Conservation (phyloP, 2,797 vertebrate species). For the Ctenopoma kingsleyae region DNA sequence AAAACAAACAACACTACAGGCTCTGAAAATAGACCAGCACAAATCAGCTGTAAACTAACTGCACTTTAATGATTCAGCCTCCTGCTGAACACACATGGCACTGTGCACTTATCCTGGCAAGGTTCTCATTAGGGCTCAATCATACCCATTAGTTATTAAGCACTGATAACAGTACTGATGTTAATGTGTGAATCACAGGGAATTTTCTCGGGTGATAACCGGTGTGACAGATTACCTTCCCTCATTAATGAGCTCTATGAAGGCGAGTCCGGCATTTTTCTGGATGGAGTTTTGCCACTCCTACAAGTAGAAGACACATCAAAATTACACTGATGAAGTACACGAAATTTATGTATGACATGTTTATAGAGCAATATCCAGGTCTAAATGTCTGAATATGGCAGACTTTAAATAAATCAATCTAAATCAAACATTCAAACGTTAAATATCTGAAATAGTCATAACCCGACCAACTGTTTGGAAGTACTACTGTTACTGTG, state of each 20-base stretch:
- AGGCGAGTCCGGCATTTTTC: slow-evolving; percentile 98
- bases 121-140: slow-evolving; percentile 49
- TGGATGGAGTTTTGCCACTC: slow-evolving; percentile 99
- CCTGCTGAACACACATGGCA: slow-evolving; percentile 50
- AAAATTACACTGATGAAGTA: background rate
- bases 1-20: slow-evolving; percentile 13
- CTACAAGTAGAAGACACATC: slow-evolving; percentile 69
- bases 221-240: slow-evolving; percentile 90
- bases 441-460: background rate
- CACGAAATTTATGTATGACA: background rate
- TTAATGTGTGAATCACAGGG: slow-evolving; percentile 37
- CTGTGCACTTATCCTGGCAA: slow-evolving; percentile 44
- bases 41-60: slow-evolving; percentile 47
- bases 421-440: too few species aligned
- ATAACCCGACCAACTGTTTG: too few species aligned
- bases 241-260: slow-evolving; percentile 99
- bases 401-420: background rate
- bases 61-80: slow-evolving; percentile 44
- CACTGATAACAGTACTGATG: slow-evolving; percentile 40
- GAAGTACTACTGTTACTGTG: too few species aligned
- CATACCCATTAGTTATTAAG: slow-evolving; percentile 39
- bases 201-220: slow-evolving; percentile 21
- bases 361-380: background rate
- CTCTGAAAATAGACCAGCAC: slow-evolving; percentile 23
- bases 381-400: background rate